Percentiles rank a stretch among this genome's conserved stretches.
Conservation (phyloP, 2,888 invertebrate genomes). For the Polymixis lichenea region DNA sequence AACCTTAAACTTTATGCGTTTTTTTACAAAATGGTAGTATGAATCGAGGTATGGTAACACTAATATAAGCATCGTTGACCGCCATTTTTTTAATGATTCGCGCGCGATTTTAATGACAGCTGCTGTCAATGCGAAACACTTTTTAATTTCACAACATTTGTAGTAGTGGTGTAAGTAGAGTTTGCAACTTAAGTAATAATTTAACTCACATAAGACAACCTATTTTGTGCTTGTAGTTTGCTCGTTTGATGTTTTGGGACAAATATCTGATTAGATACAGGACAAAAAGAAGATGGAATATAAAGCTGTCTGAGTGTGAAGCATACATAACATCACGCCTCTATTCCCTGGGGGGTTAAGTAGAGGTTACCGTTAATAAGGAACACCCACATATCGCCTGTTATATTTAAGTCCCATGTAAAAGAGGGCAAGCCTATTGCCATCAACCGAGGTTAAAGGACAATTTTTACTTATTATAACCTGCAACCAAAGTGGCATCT, state of each 20-base stretch:
- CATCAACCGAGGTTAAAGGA: too few relatives aligned
- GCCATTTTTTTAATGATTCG: constrained; percentile 39
- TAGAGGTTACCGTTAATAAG: too few relatives aligned
- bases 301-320: too few relatives aligned
- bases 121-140: neutral
- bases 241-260: neutral
- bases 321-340: too few relatives aligned
- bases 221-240: neutral
- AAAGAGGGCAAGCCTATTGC: too few relatives aligned
- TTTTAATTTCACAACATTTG: neutral
- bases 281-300: too few relatives aligned
- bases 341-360: too few relatives aligned
- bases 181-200: neutral
- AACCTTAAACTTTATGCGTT: constrained; percentile 46
- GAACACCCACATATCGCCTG: too few relatives aligned
- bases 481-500: too few relatives aligned
- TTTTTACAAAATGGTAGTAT: constrained; percentile 57
- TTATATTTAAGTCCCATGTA: too few relatives aligned
- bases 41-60: constrained; percentile 56
- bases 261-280: neutral
- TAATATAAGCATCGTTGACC: constrained; percentile 47
- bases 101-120: constrained; percentile 48
- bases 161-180: neutral
- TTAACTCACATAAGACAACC: neutral
- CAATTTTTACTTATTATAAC: too few relatives aligned